Base-by-base conservation (phyloP, 2,113 vertebrate species). In the Lynx canadensis region DNA sequence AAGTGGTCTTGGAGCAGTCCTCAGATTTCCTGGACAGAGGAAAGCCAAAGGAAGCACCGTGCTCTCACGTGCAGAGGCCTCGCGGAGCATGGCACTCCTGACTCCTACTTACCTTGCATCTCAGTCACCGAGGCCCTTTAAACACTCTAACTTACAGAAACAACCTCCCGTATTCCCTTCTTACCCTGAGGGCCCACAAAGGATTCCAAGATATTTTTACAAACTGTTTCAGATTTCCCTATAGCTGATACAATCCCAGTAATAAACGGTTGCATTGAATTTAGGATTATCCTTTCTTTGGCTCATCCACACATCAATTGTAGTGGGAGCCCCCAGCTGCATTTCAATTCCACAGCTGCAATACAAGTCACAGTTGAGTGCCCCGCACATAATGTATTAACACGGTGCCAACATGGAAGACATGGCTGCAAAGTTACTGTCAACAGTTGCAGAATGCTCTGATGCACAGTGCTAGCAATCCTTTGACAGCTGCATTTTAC, bases 401-500 rank as follows among this genome's bases (percentile, higher is more conserved):
- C 73, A 65, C 1, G 3, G 79, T 57, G 71, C 60, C 76, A 81
- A 38, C 21, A 12, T 25, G 63, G 73, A 91, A 84, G 91, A 88
- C 55, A 65, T 0, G 6, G 93, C 57, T 80, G 78, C 48, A 60
- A 88, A 73, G 52, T 65, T 69, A 29, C 60, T 1, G 14, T 60
- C 71, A 86, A 38, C 60, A 50, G 63, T 1, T 10, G 57, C 23
- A 63, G 33, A 38, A 27, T 0, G 3, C 65, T 55, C 23, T 48
- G 69, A 45, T 63, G 48, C 82, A 45, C 16, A 31, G 50, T 0
- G 4, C 10, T 27, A 13, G 55, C 25, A 76, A 41, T 10, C 27
- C 50, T 52, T 4, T 92, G 94, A 96, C 48, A 68, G 95, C 84
- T 95, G 82, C 36, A 36, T 65, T 96, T 95, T 65, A 79, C 60